These are phyloP conservation scores for Enteromius argenteus DNA, from an alignment of 2,797 vertebrate species.

Conservation along the genomic window DNA sequence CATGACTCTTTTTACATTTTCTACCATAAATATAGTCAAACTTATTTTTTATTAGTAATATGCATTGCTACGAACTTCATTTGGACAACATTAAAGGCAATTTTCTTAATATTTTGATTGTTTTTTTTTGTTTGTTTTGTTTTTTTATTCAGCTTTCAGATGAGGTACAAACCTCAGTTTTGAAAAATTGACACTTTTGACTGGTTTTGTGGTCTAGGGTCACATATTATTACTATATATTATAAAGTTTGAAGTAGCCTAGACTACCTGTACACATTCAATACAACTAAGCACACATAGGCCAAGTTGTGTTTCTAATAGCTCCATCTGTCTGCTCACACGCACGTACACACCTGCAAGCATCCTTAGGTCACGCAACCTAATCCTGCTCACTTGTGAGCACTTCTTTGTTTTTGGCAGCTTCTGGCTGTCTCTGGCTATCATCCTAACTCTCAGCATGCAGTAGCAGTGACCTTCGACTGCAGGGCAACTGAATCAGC, in stretches of 20 bases:
- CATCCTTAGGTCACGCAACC: conserved; percentile 50
- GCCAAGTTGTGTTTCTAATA: conserved; percentile 68
- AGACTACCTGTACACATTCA: background rate
- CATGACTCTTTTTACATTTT: no score
- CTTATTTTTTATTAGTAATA: no score
- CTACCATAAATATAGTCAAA: no score
- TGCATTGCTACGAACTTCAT: no score
- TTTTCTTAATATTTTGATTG: no score
- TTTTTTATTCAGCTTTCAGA: no score
- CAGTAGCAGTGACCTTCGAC: conserved; percentile 24
- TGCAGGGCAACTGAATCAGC: background rate
- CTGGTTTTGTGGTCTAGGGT: no score
- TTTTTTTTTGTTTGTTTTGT: no score
- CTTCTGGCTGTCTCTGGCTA: background rate
- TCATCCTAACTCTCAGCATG: background rate
- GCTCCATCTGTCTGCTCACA: conserved; percentile 54
- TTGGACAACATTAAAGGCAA: no score
- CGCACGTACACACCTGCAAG: conserved; percentile 24
- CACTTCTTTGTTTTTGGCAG: background rate
- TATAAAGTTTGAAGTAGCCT: background rate
- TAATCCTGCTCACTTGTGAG: conserved; percentile 68
- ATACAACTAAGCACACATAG: background rate
- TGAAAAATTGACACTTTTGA: no score
- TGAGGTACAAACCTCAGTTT: no score
- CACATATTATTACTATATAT: background rate